A percentile compares a stretch with the other conserved stretches of the same genome.
Conservation (phyloP, 1,140 invertebrate species). For the Habropoda laboriosa region DNA sequence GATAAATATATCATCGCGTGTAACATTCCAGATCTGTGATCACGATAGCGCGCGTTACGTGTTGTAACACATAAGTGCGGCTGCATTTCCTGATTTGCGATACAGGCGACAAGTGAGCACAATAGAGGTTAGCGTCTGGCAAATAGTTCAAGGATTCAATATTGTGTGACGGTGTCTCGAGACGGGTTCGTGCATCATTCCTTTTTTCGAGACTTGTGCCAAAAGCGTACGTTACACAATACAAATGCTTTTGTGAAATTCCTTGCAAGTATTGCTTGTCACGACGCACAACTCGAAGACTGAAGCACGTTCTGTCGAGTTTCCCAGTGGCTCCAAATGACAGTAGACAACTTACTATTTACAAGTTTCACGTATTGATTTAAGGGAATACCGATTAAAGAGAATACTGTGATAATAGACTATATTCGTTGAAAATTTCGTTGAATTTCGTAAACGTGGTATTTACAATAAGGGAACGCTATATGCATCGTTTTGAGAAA, state of each 20-base stretch:
- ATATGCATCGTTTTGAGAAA: not conserved
- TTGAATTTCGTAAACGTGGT: not conserved
- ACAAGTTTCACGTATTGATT: not conserved
- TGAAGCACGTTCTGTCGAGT: not conserved
- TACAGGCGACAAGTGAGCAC: not conserved
- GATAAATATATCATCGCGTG: slow-evolving; percentile 2
- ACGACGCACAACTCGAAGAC: not conserved
- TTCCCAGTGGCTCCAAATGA: slow-evolving; percentile 46
- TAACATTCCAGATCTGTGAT: not conserved
- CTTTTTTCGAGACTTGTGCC: slow-evolving; percentile 3
- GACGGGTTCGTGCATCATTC: not conserved
- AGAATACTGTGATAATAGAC: not conserved
- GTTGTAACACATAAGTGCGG: not conserved
- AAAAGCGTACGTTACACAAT: slow-evolving; percentile 18
- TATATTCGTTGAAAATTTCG: not conserved
- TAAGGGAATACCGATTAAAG: not conserved
- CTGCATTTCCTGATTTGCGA: not conserved
- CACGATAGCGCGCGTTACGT: not conserved
- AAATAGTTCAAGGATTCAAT: slow-evolving; percentile 10
- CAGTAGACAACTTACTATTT: slow-evolving; percentile 47
- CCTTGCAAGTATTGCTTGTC: not conserved
- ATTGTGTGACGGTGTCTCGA: not conserved
- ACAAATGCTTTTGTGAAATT: slow-evolving; percentile 22
- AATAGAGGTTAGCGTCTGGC: slow-evolving; percentile 41
- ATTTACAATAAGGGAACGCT: not conserved